Percentiles rank a stretch among this genome's conserved stretches.
These are phyloP conservation scores for Prinia subflava DNA, from an alignment of 2,113 vertebrate genomes.

Conservation along the genomic window DNA sequence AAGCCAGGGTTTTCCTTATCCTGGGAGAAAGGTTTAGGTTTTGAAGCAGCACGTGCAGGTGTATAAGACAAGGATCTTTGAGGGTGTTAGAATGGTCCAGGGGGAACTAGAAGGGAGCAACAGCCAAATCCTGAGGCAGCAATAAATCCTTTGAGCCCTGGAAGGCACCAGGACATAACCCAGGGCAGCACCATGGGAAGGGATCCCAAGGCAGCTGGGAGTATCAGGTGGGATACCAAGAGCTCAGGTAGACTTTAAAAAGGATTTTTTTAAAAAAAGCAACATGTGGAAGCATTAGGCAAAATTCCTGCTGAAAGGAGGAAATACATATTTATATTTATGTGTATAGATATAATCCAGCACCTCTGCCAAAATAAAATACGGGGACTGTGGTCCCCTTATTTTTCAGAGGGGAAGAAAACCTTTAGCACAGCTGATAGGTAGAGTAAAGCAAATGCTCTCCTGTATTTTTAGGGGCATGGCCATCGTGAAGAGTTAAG, in stretches of 20 bases:
- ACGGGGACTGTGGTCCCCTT: background rate
- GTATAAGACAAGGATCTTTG: background rate
- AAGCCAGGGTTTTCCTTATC: background rate
- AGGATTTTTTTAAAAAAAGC: background rate
- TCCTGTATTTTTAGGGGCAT: accelerated
- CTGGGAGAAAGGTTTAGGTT: background rate
- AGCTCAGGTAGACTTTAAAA: background rate
- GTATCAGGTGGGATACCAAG: background rate
- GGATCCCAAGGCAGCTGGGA: background rate
- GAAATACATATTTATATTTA: background rate
- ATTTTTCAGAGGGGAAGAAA: background rate
- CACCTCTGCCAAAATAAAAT: background rate
- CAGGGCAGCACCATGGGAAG: accelerated
- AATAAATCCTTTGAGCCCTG: background rate
- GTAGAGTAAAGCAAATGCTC: accelerated
- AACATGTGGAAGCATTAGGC: background rate
- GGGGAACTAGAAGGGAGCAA: background rate
- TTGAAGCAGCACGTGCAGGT: background rate
- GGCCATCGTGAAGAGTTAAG: background rate
- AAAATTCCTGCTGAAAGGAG: background rate
- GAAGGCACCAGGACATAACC: background rate
- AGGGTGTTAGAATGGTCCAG: background rate
- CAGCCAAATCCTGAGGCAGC: background rate
- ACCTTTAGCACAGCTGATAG: background rate
- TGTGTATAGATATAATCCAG: too few relatives aligned